Conservation (phyloP, 1,140 invertebrate species). For the Drosophila truncata region DNA sequence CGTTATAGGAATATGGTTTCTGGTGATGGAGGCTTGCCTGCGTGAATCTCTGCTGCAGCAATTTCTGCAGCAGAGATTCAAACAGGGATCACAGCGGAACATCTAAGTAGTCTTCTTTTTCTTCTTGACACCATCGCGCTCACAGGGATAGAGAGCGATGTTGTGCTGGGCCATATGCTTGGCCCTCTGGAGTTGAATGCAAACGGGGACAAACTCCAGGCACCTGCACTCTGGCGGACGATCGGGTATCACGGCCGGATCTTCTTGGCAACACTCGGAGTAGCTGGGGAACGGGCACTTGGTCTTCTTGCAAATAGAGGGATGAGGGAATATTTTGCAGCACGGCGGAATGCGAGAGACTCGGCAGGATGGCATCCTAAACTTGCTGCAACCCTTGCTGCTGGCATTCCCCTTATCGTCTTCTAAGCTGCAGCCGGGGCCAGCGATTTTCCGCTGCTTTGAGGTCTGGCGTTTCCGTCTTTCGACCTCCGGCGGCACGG, state of each 20-base stretch:
- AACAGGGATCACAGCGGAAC: not conserved
- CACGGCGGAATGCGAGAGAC: slow-evolving; percentile 36
- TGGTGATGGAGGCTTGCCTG: not conserved
- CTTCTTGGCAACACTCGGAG: slow-evolving; percentile 50
- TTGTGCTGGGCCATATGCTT: not conserved
- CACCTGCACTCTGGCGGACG: slow-evolving; percentile 38
- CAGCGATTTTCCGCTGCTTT: no score
- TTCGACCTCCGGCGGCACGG: slow-evolving; percentile 42
- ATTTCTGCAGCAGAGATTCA: not conserved
- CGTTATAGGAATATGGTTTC: not conserved
- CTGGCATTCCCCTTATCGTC: no score
- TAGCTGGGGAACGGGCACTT: slow-evolving; percentile 68
- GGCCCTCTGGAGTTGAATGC: not conserved
- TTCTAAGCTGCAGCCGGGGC: no score
- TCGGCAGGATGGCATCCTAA: slow-evolving; percentile 52
- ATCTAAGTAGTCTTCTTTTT: not conserved
- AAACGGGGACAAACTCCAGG: not conserved
- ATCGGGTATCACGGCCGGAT: not conserved
- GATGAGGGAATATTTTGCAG: not conserved
- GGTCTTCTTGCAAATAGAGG: slow-evolving; percentile 27
- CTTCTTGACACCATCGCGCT: not conserved
- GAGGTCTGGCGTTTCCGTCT: not conserved
- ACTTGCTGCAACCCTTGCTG: no score
- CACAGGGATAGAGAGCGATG: not conserved
- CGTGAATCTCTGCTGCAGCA: not conserved